Conservation (phyloP, 2,113 vertebrate genomes). For the Rhinichthys klamathensis region DNA sequence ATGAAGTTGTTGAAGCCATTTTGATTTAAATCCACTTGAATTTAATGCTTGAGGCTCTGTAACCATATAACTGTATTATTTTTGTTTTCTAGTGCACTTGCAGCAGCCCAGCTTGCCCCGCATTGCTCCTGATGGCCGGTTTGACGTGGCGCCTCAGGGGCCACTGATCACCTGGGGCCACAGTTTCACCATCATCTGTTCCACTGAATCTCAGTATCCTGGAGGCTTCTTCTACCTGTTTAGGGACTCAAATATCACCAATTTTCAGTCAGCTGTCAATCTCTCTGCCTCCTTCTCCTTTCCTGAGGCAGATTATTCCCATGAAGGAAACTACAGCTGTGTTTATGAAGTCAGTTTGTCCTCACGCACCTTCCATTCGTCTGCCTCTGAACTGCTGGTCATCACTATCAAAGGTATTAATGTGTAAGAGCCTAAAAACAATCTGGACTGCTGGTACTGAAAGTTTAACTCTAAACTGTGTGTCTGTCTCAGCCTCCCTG, state of each 20-base stretch:
- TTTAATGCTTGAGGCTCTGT: background rate
- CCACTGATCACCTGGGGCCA: slow-evolving; percentile 37
- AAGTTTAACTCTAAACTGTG: background rate
- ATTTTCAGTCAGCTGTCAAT: slow-evolving; percentile 17
- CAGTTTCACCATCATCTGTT: slow-evolving; percentile 56
- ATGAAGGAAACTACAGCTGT: slow-evolving; percentile 56
- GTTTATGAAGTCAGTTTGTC: slow-evolving; percentile 50
- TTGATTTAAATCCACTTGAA: background rate
- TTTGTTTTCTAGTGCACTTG: slow-evolving; percentile 31
- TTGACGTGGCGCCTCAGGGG: background rate
- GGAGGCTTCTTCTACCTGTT: slow-evolving; percentile 52
- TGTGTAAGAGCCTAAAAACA: background rate
- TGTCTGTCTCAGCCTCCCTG: slow-evolving; percentile 36
- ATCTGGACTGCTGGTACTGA: background rate
- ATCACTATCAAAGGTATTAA: slow-evolving; percentile 7
- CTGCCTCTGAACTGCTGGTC: background rate
- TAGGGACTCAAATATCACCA: slow-evolving; percentile 16
- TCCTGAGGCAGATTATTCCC: slow-evolving; percentile 36
- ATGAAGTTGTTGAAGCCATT: background rate
- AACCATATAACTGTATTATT: background rate
- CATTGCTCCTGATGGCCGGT: background rate
- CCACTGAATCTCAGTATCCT: slow-evolving; percentile 47
- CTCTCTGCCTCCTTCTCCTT: slow-evolving; percentile 41
- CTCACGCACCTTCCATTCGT: slow-evolving; percentile 27
- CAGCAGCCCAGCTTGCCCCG: slow-evolving; percentile 42